Conservation (phyloP, 2,113 vertebrate genomes). For the Sardina pilchardus region DNA sequence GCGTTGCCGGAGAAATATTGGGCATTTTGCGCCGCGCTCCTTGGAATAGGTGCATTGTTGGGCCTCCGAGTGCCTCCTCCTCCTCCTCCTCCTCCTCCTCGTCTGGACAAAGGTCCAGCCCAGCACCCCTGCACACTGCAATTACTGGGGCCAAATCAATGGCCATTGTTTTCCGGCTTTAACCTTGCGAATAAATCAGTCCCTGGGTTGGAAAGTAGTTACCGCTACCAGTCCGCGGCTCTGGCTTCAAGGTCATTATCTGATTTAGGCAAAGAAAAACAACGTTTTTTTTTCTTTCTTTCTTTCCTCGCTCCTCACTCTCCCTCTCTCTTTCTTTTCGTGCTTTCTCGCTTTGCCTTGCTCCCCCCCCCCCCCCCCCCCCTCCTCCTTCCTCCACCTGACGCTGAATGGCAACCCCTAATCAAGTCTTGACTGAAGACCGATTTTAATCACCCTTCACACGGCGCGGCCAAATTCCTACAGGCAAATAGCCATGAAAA, state of each 20-base stretch:
- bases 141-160: conserved; percentile 70
- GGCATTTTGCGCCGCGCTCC: conserved; percentile 26
- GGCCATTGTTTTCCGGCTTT: conserved; percentile 68
- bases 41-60: conserved; percentile 39
- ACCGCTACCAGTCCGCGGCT: conserved; percentile 55
- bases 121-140: conserved; percentile 47
- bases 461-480: conserved; percentile 74
- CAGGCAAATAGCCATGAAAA: conserved; percentile 79
- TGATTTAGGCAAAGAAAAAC: conserved; percentile 66
- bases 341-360: background rate
- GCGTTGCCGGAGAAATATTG: background rate
- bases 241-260: conserved; percentile 75
- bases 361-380: conserved; percentile 18
- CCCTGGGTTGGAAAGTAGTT: conserved; percentile 64
- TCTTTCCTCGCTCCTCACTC: conserved; percentile 49
- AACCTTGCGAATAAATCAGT: conserved; percentile 67
- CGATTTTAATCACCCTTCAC: conserved; percentile 73
- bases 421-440: conserved; percentile 73
- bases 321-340: conserved; percentile 47
- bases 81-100: conserved; percentile 39
- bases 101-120: conserved; percentile 49
- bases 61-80: conserved; percentile 41
- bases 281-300: conserved; percentile 1
- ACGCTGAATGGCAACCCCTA: conserved; percentile 70
- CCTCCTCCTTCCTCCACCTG: conserved; percentile 6